These are phyloP conservation scores for Oligia latruncula DNA, from an alignment of 2,888 invertebrate genomes.

Conservation along the genomic window DNA sequence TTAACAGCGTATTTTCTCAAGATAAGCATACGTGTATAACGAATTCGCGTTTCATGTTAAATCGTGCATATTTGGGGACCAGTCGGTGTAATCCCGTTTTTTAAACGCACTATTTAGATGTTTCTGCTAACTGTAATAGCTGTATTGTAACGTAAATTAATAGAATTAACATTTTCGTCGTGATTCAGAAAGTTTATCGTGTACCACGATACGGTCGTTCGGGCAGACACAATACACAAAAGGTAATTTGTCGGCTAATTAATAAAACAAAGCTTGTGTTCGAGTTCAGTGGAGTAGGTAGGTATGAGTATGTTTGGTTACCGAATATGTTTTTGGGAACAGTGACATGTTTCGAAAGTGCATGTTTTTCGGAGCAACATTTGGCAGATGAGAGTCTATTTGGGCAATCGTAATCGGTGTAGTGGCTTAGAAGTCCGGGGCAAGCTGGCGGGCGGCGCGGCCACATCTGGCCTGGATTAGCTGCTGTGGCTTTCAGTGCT, in stretches of 20 bases:
- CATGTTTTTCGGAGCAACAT: conserved; percentile 72
- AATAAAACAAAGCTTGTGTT: conserved; percentile 55
- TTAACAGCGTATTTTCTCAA: conserved; percentile 86
- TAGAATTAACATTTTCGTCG: conserved; percentile 78
- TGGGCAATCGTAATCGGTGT: conserved; percentile 86
- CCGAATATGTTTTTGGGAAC: conserved; percentile 30
- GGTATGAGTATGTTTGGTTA: conserved; percentile 38
- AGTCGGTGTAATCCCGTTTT: conserved; percentile 82
- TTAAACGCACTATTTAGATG: conserved; percentile 87
- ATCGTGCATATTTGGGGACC: conserved; percentile 86
- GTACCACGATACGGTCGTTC: conserved; percentile 67
- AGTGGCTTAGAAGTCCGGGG: conserved; percentile 88
- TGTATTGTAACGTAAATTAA: conserved; percentile 86
- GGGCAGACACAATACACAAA: conserved; percentile 67
- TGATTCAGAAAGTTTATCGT: conserved; percentile 69
- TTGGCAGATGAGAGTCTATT: conserved; percentile 82
- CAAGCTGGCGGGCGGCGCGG: conserved; percentile 68
- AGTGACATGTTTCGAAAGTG: conserved; percentile 15
- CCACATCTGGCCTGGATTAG: conserved; percentile 84
- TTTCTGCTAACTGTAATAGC: conserved; percentile 81
- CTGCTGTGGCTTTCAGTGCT: conserved; percentile 60
- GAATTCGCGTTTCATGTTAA: conserved; percentile 89
- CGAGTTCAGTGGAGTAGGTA: conserved; percentile 39
- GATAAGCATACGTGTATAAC: conserved; percentile 89
- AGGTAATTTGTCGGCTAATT: conserved; percentile 68